A percentile compares a stretch with the other conserved stretches of the same genome.
phyloP scores from a whole-genome alignment of 2,797 vertebrate species.

The Menidia menidia region DNA sequence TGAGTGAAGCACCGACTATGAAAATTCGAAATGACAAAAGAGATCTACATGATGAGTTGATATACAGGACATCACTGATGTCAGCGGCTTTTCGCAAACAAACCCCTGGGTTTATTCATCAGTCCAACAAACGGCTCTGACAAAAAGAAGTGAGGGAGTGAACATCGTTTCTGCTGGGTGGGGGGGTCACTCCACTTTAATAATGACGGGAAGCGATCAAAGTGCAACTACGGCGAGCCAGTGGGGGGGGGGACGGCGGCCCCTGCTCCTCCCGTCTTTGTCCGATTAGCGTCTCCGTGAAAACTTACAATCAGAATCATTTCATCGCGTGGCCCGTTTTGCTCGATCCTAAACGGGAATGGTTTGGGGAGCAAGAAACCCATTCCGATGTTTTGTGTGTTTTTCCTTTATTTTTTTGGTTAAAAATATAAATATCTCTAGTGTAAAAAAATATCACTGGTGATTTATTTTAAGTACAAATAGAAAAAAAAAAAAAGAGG shows the following conservation, averaged over 20 bases:
- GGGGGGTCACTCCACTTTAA: slow-evolving; percentile 34
- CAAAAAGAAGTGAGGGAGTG: slow-evolving; percentile 40
- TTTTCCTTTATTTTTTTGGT: slow-evolving; percentile 46
- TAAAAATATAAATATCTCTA: slow-evolving; percentile 88
- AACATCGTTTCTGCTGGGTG: slow-evolving; percentile 55
- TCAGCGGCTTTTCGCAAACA: slow-evolving; percentile 95
- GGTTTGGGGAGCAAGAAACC: slow-evolving; percentile 63
- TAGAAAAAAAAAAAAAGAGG: slow-evolving; percentile 55
- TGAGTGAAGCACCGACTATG: slow-evolving; percentile 86
- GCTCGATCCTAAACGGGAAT: slow-evolving; percentile 47
- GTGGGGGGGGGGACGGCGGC: neutral
- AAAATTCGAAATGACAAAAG: slow-evolving; percentile 93
- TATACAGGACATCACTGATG: slow-evolving; percentile 99
- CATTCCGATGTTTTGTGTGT: slow-evolving; percentile 42
- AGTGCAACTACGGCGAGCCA: slow-evolving; percentile 75
- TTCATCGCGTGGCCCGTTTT: slow-evolving; percentile 33
- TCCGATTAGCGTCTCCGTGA: slow-evolving; percentile 44
- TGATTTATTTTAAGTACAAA: slow-evolving; percentile 80
- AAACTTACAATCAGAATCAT: slow-evolving; percentile 18
- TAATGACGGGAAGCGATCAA: slow-evolving; percentile 64
- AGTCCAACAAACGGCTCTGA: slow-evolving; percentile 45
- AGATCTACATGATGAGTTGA: slow-evolving; percentile 87
- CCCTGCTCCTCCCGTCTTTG: slow-evolving; percentile 28
- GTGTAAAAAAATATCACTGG: slow-evolving; percentile 86
- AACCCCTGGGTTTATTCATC: slow-evolving; percentile 88